A percentile compares a stretch with the other conserved stretches of the same genome.
Conservation (phyloP, 2,797 vertebrate genomes). For the Coreius guichenoti region DNA sequence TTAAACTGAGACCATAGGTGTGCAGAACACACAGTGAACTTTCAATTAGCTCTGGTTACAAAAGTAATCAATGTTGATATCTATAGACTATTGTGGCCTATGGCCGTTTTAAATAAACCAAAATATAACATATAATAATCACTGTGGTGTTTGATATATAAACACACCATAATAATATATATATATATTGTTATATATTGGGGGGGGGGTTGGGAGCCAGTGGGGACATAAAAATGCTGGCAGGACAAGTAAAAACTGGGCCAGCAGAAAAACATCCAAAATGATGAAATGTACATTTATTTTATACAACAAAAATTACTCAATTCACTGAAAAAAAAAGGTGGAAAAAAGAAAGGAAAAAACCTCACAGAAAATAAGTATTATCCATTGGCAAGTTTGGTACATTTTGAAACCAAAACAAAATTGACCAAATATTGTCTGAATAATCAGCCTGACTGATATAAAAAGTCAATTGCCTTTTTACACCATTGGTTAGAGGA, state of each 20-base stretch:
- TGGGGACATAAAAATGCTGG: not conserved
- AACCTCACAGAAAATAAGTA: constrained; percentile 13
- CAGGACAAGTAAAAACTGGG: not conserved
- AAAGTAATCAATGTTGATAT: constrained; percentile 11
- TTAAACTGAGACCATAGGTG: not conserved
- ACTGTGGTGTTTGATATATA: not conserved
- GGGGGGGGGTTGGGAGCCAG: too few relatives aligned
- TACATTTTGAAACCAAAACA: not conserved
- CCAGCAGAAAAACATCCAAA: too few relatives aligned
- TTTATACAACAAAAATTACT: not conserved
- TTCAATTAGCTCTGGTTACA: constrained; percentile 6
- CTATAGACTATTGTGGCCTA: not conserved
- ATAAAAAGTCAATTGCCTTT: not conserved
- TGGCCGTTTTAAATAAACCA: not conserved
- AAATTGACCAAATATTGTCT: not conserved
- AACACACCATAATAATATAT: too few relatives aligned
- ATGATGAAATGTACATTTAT: not conserved
- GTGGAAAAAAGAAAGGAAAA: too few relatives aligned
- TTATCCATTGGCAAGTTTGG: constrained; percentile 4
- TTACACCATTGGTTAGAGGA: not conserved
- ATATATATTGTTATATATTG: too few relatives aligned
- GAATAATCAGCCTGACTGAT: not conserved
- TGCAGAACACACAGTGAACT: constrained; percentile 14
- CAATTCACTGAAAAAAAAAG: not conserved
- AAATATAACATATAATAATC: not conserved